Percentiles rank a stretch among this genome's conserved stretches.
phyloP scores from a whole-genome alignment of 1,140 invertebrate species.

The Tigriopus japonicus region DNA sequence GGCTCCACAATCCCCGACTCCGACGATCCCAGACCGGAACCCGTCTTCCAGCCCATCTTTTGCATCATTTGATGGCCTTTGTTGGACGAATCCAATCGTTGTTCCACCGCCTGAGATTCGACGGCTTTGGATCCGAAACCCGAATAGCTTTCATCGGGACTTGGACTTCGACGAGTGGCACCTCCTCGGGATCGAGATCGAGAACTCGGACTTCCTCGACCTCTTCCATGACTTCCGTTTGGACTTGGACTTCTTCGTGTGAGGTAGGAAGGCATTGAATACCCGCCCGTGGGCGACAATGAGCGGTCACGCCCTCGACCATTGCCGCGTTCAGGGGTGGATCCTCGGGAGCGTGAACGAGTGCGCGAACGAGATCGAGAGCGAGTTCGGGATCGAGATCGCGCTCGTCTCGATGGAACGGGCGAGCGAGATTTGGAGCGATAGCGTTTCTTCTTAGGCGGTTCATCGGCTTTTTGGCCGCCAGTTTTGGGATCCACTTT shows the following conservation, averaged over 20 bases:
- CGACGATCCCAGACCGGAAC: constrained; percentile 66
- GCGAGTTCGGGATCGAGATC: constrained; percentile 13
- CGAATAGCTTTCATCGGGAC: constrained; percentile 18
- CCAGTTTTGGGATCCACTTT: neutral
- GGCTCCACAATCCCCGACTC: constrained; percentile 89
- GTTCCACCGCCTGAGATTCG: constrained; percentile 18
- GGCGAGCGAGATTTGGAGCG: constrained; percentile 22
- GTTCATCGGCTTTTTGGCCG: neutral
- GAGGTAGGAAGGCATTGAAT: constrained; percentile 32
- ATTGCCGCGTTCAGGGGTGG: constrained; percentile 16
- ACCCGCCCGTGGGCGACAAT: constrained; percentile 36
- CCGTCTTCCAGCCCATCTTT: constrained; percentile 83
- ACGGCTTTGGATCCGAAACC: constrained; percentile 31
- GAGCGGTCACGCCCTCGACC: constrained; percentile 22
- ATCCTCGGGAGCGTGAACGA: constrained; percentile 18
- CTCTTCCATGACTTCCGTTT: constrained; percentile 1
- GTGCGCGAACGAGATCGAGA: constrained; percentile 22
- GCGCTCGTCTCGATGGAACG: constrained; percentile 16
- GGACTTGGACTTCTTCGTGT: constrained; percentile 9
- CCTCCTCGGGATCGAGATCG: constrained; percentile 17
- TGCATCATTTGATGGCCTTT: constrained; percentile 86
- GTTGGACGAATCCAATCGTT: constrained; percentile 54
- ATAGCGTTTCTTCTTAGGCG: constrained; percentile 1
- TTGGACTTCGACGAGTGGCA: constrained; percentile 12
- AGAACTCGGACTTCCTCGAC: neutral